Base-by-base conservation (phyloP, 2,113 vertebrate genomes). In the Neodon shergylaensis region DNA sequence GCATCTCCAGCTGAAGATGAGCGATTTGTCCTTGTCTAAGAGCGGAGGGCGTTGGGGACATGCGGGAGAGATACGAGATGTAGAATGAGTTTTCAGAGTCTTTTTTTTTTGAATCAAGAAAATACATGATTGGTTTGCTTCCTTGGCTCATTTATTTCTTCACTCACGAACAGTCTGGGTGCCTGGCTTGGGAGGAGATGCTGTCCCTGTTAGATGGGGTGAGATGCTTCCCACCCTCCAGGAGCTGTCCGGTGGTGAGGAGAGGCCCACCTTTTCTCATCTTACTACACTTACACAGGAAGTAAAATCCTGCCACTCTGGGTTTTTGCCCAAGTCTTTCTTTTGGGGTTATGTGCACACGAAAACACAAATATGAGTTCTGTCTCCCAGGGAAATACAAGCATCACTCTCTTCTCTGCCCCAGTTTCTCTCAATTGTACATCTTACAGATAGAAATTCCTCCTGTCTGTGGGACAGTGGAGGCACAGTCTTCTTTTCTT, bases 61-160 rank as follows among this genome's bases (percentile, higher is more conserved):
- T 86, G 10, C 26, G 26, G 47, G 68, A 82, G 61, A 81, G 65
- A 61, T 47, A 65, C 36, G 13, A 92, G 74, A 82, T 77, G 44
- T 70, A 81, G 74, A 93, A 42, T 31, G 58, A 14, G 0, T 86
- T 94, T 92, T 90, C 14, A 36, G 1, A 47, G 52, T 90, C 42
- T 94, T 96, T 70, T 88, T 33, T 95, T 72, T 88, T 73, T 84
- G 90, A 96, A 61, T 96, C 21, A 91, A 78, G 76, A 90, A 92
- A 92, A 91, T 85, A 70, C 31, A 65, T 24, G 28, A 78, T 76
- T 74, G 44, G 36, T 54, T 95, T 92, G 61, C 58, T 65, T 61
- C 49, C 22, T 93, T 82, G 28, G 47, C 22, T 82, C 52, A 44
- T 91, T 88, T 31, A 81, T 82, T 88, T 22, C 73, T 81, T 83